Evolutionary conservation across 35 echinoderm and acorn worm genomes (phyloP), one percentile per base, ranked within the genome.

Genomic region (Patiria miniata): DNA sequence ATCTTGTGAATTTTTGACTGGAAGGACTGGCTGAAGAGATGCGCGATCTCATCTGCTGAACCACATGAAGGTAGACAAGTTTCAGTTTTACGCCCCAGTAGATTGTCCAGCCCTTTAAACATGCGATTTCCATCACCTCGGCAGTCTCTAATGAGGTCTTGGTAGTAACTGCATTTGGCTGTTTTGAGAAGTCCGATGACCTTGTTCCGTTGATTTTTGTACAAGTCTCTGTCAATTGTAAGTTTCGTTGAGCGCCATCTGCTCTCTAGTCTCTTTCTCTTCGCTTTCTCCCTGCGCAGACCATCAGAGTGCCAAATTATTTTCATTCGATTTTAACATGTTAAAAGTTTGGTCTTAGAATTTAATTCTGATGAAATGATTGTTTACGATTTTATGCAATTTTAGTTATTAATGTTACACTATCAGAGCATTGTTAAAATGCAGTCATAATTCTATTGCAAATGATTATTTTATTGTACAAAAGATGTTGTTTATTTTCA

Each of bases 1-100:
- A 61, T 61, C 5, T 61, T 61, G 18, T 61, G 5, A 61, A 19
- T 61, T 19, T 61, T 61, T 5, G 58, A 61, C 58, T 61, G 58
- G 58, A 61, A 61, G 58, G 18, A 61, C 58, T 61, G 58, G 28
- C 58, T 61, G 58, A 61, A 61, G 18, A 61, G 5, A 19, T 7
- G 58, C 18, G 58, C 58, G 58, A 19, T 61, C 4, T 47, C 42
- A 47, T 47, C 42, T 47, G 42, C 42, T 47, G 42, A 47, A 47
- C 42, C 42, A 47, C 58, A 61, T 19, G 18, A 61, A 61, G 58
- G 58, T 19, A 61, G 58, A 61, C 58, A 61, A 61, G 58, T 61
- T 61, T 5, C 28, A 61, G 17, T 61, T 61, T 61, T 61, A 5
- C 58, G 5, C 5, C 58, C 58, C 17, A 61, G 18, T 19, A 61